Base-by-base conservation (phyloP, 2,113 vertebrate species). In the Sapayoa aenigma region DNA sequence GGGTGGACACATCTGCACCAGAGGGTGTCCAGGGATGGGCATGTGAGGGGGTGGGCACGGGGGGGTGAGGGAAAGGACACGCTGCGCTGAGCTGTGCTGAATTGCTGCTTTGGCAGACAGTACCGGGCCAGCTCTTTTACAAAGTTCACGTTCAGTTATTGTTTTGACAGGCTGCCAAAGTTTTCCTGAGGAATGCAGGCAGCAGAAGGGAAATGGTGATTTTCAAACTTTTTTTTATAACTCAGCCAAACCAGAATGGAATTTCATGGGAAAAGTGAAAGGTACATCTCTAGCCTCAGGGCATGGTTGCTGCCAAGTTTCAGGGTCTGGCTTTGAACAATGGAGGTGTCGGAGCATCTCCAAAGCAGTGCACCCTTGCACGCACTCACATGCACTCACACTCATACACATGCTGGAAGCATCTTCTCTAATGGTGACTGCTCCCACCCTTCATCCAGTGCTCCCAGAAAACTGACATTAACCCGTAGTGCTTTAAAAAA, bases 61-160 rank as follows among this genome's bases (percentile, higher is more conserved):
- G 67, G 31, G 59, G 88, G 71, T 84, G 94, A 96, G 90, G 56
- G 89, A 93, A 86, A 92, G 94, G 95, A 84, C 92, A 92, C 1
- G 3, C 72, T 0, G 65, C 4, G 6, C 77, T 58, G 80, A 89
- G 95, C 84, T 96, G 65, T 52, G 94, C 87, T 84, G 84, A 93
- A 87, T 83, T 65, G 94, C 94, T 90, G 90, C 96, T 96, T 95
- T 96, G 95, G 93, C 95, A 96, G 92, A 66, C 87, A 88, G 93
- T 71, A 42, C 55, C 4, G 17, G 96, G 92, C 92, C 93, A 93
- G 93, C 94, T 95, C 92, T 95, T 95, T 96, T 55, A 95, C 93
- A 94, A 95, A 95, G 94, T 96, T 96, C 96, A 95, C 86, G 88
- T 96, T 96, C 94, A 96, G 96, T 96, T 97, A 96, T 96, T 97